Evolutionary conservation across 2,888 invertebrate genomes (phyloP).

Genomic region (Gonocerus acuteangulatus): DNA sequence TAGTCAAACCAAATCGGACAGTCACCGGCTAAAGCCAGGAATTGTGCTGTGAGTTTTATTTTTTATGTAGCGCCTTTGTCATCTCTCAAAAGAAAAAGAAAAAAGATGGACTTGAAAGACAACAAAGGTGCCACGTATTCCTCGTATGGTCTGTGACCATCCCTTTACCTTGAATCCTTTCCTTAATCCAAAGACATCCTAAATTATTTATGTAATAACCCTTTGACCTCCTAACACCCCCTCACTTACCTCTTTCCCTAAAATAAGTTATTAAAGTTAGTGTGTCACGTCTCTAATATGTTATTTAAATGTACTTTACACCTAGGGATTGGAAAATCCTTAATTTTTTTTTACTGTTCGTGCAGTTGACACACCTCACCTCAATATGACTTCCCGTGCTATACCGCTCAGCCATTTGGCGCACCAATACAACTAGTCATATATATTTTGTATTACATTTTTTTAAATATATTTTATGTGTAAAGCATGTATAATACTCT

Average conservation of each 20-base stretch:
- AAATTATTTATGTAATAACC: conserved; percentile 26
- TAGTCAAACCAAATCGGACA: conserved; percentile 34
- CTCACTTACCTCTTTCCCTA: background rate
- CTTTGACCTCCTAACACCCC: conserved; percentile 18
- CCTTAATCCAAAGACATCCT: conserved; percentile 5
- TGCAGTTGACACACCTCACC: conserved; percentile 4
- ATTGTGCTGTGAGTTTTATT: conserved; percentile 24
- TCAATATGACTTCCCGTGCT: conserved; percentile 2
- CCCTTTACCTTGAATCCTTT: conserved; percentile 10
- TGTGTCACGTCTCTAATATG: conserved; percentile 26
- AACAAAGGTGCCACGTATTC: conserved; percentile 32
- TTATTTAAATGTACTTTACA: background rate
- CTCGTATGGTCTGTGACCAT: conserved; percentile 37
- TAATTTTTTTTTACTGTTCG: background rate
- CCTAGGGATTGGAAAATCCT: conserved; percentile 5
- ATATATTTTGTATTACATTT: conserved; percentile 26
- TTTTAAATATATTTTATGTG: conserved; percentile 22
- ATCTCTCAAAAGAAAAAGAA: conserved; percentile 12
- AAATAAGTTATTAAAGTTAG: conserved; percentile 31
- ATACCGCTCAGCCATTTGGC: conserved; percentile 22
- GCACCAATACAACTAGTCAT: conserved; percentile 29
- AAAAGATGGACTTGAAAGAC: conserved; percentile 12
- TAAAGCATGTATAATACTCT: conserved; percentile 34
- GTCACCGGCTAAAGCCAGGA: conserved; percentile 5
- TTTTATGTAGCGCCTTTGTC: conserved; percentile 33